Evolutionary conservation across 2,113 vertebrate species (phyloP).

Genomic region (Chionomys nivalis): DNA sequence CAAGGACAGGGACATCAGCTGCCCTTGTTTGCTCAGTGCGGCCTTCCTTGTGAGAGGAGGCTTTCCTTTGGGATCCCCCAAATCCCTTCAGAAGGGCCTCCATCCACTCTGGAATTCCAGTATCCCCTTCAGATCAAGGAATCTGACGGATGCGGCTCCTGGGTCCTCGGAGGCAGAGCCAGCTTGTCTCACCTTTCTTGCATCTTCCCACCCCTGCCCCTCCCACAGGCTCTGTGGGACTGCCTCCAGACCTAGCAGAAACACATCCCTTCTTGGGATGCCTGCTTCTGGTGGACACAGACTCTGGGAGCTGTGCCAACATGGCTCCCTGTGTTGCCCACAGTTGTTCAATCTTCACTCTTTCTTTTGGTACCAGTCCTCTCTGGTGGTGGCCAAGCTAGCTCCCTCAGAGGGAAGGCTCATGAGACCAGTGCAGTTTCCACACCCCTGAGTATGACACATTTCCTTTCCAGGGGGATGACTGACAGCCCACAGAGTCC

Average conservation of each 20-base stretch:
- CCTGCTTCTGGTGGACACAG: neutral
- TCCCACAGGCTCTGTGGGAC: neutral
- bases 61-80: neutral
- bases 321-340: neutral
- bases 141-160: neutral
- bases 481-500: neutral
- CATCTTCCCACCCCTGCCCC: neutral
- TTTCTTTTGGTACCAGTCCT: neutral
- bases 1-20: neutral
- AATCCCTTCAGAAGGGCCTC: neutral
- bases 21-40: neutral
- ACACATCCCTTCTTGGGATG: too few relatives aligned
- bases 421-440: neutral
- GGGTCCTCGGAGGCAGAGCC: too few relatives aligned
- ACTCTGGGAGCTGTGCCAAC: neutral
- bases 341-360: too few relatives aligned
- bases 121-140: neutral
- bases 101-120: neutral
- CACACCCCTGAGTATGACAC: neutral
- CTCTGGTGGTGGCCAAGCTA: neutral
- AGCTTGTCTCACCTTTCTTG: accelerated
- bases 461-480: neutral
- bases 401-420: neutral
- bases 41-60: neutral
- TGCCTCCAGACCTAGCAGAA: neutral